A percentile compares a stretch with the other conserved stretches of the same genome.
Conservation (phyloP, 1,140 invertebrate genomes). For the Trypoxylus dichotomus region DNA sequence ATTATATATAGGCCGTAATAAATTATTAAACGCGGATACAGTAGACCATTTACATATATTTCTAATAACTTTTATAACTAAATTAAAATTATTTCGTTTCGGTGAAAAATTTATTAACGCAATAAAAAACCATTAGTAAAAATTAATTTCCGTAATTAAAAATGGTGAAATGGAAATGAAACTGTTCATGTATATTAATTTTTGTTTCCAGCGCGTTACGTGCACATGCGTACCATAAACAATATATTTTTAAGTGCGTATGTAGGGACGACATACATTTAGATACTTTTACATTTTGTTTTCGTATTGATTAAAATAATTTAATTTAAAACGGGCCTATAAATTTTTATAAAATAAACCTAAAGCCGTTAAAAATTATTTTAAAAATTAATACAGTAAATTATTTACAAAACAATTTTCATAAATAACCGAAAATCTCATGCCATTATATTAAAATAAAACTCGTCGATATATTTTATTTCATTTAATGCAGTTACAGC, state of each 20-base stretch:
- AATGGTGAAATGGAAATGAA: slow-evolving; percentile 24
- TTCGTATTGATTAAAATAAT: slow-evolving; percentile 14
- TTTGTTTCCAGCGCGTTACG: slow-evolving; percentile 8
- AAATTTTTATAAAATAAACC: slow-evolving; percentile 24
- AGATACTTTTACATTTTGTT: slow-evolving; percentile 8
- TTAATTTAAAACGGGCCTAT: slow-evolving; percentile 13
- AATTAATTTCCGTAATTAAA: slow-evolving; percentile 29
- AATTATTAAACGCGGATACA: slow-evolving; percentile 29
- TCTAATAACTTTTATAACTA: slow-evolving; percentile 30
- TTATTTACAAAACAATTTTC: slow-evolving; percentile 19
- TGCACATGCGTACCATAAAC: slow-evolving; percentile 5
- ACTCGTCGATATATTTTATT: background rate
- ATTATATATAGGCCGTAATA: slow-evolving; percentile 24
- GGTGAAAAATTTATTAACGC: slow-evolving; percentile 27
- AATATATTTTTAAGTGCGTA: background rate
- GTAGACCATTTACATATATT: slow-evolving; percentile 30
- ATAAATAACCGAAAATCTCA: background rate
- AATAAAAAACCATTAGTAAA: slow-evolving; percentile 29
- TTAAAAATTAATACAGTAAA: slow-evolving; percentile 14
- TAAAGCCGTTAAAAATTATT: slow-evolving; percentile 12
- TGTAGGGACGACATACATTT: background rate
- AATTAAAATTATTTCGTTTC: slow-evolving; percentile 30
- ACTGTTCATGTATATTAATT: slow-evolving; percentile 26
- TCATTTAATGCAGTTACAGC: background rate
- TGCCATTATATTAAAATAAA: background rate